phyloP scores from a whole-genome alignment of 2,797 vertebrate genomes.

The Xyrichtys novacula region DNA sequence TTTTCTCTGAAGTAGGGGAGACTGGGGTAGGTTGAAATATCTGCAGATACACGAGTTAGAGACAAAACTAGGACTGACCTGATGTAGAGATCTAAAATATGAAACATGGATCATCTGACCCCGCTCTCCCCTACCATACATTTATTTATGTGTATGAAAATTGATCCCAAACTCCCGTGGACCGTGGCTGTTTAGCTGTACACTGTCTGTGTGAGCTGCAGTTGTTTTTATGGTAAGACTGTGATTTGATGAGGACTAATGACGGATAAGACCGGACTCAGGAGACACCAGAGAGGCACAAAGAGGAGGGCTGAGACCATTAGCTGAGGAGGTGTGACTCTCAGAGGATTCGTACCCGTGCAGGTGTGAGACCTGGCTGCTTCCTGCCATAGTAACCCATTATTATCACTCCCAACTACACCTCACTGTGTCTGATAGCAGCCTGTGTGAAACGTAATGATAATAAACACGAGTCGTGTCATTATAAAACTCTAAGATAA shows the following conservation, averaged over 20 bases:
- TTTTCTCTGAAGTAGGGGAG: too few relatives aligned
- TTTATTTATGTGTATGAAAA: not conserved
- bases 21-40: too few relatives aligned
- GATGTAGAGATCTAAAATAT: too few relatives aligned
- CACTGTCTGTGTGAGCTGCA: not conserved
- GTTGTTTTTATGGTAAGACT: conserved; percentile 3
- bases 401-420: too few relatives aligned
- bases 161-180: not conserved
- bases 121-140: too few relatives aligned
- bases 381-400: not conserved
- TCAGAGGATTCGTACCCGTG: conserved; percentile 23
- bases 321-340: conserved; percentile 45
- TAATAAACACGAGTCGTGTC: too few relatives aligned
- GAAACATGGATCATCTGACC: too few relatives aligned
- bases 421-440: too few relatives aligned
- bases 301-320: conserved; percentile 17
- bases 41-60: too few relatives aligned
- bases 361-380: conserved; percentile 66
- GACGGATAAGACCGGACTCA: not conserved
- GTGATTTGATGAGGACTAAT: not conserved
- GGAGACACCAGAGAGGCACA: not conserved
- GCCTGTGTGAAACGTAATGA: too few relatives aligned
- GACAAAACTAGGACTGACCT: too few relatives aligned
- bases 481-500: too few relatives aligned
- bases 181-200: not conserved